phyloP scores from a whole-genome alignment of 1,140 invertebrate genomes.

The Drosophila nikananu region DNA sequence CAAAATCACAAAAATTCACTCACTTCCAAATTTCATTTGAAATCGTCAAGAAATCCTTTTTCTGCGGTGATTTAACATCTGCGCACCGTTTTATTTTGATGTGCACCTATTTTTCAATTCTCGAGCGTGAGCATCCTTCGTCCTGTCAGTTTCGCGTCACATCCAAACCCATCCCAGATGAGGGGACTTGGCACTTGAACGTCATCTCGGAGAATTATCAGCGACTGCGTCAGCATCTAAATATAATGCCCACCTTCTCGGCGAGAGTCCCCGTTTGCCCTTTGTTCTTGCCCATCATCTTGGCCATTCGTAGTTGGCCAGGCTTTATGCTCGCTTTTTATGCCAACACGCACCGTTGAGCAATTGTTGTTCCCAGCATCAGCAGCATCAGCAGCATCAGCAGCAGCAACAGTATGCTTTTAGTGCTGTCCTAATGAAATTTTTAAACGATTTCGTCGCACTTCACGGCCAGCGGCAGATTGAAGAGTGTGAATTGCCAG shows the following conservation, averaged over 20 bases:
- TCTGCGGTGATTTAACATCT: slow-evolving; percentile 5
- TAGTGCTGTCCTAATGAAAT: slow-evolving; percentile 60
- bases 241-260: slow-evolving; percentile 44
- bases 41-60: background rate
- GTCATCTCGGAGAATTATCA: slow-evolving; percentile 54
- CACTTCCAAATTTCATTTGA: background rate
- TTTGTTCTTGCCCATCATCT: slow-evolving; percentile 49
- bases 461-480: slow-evolving; percentile 41
- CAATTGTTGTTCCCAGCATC: slow-evolving; percentile 24
- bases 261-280: slow-evolving; percentile 7
- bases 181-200: slow-evolving; percentile 42
- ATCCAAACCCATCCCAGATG: slow-evolving; percentile 11
- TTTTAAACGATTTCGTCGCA: slow-evolving; percentile 53
- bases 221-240: slow-evolving; percentile 56
- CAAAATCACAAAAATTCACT: background rate
- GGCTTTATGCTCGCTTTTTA: slow-evolving; percentile 66
- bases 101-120: slow-evolving; percentile 75
- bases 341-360: slow-evolving; percentile 66
- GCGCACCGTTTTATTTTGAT: slow-evolving; percentile 57
- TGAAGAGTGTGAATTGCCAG: slow-evolving; percentile 21
- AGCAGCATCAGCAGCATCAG: background rate
- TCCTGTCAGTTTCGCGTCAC: slow-evolving; percentile 18
- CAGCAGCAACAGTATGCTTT: slow-evolving; percentile 22
- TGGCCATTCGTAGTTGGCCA: slow-evolving; percentile 50
- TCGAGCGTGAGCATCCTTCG: slow-evolving; percentile 48